phyloP scores from a whole-genome alignment of 2,888 invertebrate genomes.

The Apeira syringaria region DNA sequence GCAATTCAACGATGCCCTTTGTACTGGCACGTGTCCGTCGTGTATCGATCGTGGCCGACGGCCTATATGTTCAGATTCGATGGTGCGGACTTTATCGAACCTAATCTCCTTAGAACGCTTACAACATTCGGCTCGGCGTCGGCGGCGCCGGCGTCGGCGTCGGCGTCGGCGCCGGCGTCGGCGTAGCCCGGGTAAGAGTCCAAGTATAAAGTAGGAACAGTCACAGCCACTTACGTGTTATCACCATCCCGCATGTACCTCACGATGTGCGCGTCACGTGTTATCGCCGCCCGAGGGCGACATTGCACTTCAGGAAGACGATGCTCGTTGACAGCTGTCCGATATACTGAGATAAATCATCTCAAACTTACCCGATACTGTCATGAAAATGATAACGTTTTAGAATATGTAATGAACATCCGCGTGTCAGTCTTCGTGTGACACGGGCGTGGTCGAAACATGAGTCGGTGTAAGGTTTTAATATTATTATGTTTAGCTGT shows the following conservation, averaged over 20 bases:
- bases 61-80: slow-evolving; percentile 1
- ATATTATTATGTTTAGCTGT: background rate
- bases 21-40: background rate
- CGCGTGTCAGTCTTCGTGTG: background rate
- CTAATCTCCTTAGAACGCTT: background rate
- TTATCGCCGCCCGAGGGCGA: no score
- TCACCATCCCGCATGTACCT: slow-evolving; percentile 3
- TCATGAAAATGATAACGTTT: slow-evolving; percentile 2
- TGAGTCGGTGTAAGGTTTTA: background rate
- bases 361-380: slow-evolving; percentile 10
- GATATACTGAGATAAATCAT: slow-evolving; percentile 5
- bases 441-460: background rate
- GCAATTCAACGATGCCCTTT: slow-evolving; percentile 12
- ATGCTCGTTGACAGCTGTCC: background rate
- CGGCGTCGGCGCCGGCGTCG: slow-evolving; percentile 23
- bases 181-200: slow-evolving; percentile 20
- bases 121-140: background rate
- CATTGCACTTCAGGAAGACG: background rate
- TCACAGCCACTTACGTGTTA: slow-evolving; percentile 13
- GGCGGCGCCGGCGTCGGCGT: slow-evolving; percentile 23
- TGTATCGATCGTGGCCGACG: slow-evolving; percentile 2
- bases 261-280: background rate
- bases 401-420: background rate
- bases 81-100: slow-evolving; percentile 4
- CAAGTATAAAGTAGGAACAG: slow-evolving; percentile 20